A percentile compares a stretch with the other conserved stretches of the same genome.
Conservation (phyloP, 2,888 invertebrate species). For the Drosophila barbarae region DNA sequence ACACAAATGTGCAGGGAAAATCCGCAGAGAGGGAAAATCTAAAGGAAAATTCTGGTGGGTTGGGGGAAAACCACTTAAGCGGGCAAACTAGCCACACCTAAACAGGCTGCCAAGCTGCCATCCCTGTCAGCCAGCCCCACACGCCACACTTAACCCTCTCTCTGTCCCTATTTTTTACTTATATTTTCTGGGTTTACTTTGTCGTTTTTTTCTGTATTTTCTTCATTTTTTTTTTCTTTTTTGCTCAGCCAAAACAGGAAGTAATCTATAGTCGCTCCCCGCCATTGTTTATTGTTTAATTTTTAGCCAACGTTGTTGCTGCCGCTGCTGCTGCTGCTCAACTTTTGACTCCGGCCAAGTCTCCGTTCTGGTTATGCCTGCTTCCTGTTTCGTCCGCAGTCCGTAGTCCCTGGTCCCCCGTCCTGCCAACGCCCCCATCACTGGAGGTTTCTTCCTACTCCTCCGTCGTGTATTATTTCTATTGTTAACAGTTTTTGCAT, state of each 20-base stretch:
- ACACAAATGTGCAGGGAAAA: conserved; percentile 28
- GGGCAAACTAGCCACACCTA: conserved; percentile 69
- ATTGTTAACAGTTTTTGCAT: conserved; percentile 75
- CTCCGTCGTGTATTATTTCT: conserved; percentile 49
- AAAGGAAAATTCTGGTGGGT: neutral
- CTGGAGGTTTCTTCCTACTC: conserved; percentile 39
- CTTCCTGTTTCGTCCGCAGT: conserved; percentile 33
- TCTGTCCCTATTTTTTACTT: neutral
- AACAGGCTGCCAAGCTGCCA: conserved; percentile 36
- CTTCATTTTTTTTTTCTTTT: neutral
- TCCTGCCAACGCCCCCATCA: conserved; percentile 12
- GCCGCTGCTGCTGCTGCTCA: conserved; percentile 31
- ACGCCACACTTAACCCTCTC: conserved; percentile 11
- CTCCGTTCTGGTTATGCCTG: conserved; percentile 43
- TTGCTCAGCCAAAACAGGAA: conserved; percentile 71
- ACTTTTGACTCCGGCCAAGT: conserved; percentile 42
- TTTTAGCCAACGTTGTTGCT: conserved; percentile 63
- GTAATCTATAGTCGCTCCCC: conserved; percentile 72
- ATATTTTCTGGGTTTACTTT: conserved; percentile 8
- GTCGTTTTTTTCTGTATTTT: conserved; percentile 13
- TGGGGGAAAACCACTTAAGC: conserved; percentile 60
- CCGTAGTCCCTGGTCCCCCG: neutral
- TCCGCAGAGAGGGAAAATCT: neutral
- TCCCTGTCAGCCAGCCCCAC: neutral
- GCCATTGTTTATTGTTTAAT: conserved; percentile 76